phyloP scores from a whole-genome alignment of 2,797 vertebrate genomes.

The Pseudochaenichthys georgianus region DNA sequence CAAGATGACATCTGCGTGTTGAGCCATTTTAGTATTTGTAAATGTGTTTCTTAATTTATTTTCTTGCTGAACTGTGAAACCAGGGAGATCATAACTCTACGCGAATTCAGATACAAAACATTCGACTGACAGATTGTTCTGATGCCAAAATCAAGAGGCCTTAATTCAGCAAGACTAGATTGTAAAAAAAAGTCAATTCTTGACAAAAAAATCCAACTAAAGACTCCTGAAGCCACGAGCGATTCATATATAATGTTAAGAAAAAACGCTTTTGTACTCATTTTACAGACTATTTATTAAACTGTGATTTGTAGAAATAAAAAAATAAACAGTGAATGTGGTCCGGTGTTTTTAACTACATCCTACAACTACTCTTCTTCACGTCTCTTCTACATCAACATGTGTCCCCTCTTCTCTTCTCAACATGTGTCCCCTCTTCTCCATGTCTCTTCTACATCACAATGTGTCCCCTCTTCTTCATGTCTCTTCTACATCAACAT shows the following conservation, averaged over 20 bases:
- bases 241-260: conserved; percentile 86
- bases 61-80: conserved; percentile 84
- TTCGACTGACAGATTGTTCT: conserved; percentile 87
- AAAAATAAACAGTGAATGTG: conserved; percentile 56
- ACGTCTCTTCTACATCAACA: too few relatives aligned
- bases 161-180: conserved; percentile 89
- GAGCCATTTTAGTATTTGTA: conserved; percentile 76
- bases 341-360: neutral
- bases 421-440: too few relatives aligned
- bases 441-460: too few relatives aligned
- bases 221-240: conserved; percentile 81
- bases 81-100: conserved; percentile 79
- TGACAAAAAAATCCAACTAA: conserved; percentile 76
- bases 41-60: conserved; percentile 57
- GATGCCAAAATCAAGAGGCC: conserved; percentile 90
- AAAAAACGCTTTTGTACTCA: conserved; percentile 86
- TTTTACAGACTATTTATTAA: conserved; percentile 91
- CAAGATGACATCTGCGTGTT: conserved; percentile 74
- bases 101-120: conserved; percentile 77
- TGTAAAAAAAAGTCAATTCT: conserved; percentile 79
- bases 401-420: too few relatives aligned
- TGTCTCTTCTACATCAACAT: too few relatives aligned
- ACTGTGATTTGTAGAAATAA: conserved; percentile 88
- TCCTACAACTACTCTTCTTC: too few relatives aligned
- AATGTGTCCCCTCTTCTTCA: too few relatives aligned